phyloP scores from a whole-genome alignment of 2,888 invertebrate species.

The Cistogaster globosa region DNA sequence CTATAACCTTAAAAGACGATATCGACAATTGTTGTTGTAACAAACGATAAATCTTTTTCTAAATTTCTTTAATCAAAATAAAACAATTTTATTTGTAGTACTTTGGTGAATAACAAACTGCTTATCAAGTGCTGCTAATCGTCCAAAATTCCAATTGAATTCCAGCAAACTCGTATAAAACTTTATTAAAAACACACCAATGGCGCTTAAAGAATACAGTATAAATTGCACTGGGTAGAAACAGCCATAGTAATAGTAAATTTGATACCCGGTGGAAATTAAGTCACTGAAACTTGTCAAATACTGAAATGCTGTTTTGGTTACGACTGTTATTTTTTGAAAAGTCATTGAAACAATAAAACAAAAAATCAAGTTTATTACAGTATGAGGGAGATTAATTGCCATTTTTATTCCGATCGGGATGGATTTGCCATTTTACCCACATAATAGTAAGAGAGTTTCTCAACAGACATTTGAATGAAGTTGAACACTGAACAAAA shows the following conservation, averaged over 20 bases:
- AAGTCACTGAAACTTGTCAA: background rate
- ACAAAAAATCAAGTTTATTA: no score
- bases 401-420: no score
- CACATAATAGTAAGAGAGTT: slow-evolving; percentile 4
- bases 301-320: background rate
- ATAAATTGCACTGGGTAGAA: background rate
- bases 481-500: background rate
- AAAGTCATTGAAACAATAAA: background rate
- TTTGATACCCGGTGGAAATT: slow-evolving; percentile 1
- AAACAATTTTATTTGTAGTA: slow-evolving; percentile 57
- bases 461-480: slow-evolving; percentile 53
- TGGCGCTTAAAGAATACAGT: slow-evolving; percentile 11
- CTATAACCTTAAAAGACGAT: slow-evolving; percentile 16
- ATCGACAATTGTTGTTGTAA: slow-evolving; percentile 43
- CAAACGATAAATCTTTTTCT: slow-evolving; percentile 59
- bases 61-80: slow-evolving; percentile 46
- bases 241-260: background rate
- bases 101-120: slow-evolving; percentile 68
- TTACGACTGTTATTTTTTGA: background rate
- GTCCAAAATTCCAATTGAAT: slow-evolving; percentile 29
- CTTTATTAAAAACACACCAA: slow-evolving; percentile 38
- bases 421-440: background rate
- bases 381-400: no score
- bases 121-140: slow-evolving; percentile 57
- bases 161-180: slow-evolving; percentile 1